Base-by-base conservation (phyloP, 2,797 vertebrate species). In the Hypotaenidia philippensis region DNA sequence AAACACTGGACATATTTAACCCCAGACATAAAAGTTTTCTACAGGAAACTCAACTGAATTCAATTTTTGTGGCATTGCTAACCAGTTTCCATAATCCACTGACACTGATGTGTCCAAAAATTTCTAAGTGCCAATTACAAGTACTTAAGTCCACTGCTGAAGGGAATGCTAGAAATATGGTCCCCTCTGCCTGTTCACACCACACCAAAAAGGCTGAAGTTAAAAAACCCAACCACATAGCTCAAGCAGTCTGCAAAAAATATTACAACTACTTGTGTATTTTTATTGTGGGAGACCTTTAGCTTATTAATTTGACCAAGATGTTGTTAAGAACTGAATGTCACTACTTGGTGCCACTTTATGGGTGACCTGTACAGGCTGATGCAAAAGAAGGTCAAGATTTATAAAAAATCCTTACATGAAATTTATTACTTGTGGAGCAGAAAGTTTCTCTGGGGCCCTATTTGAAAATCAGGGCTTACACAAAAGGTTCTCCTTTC, bases 1-100 rank as follows among this genome's bases (percentile, higher is more conserved):
- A 96, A 96, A 89, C 82, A 52, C 34, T 95, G 84, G 93, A 93
- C 59, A 71, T 76, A 87, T 89, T 94, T 97, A 96, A 96, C 65
- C 72, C 38, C 32, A 86, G 71, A 96, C 84, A 90, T 81, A 83
- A 75, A 44, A 80, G 61, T 66, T 77, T 96, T 87, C 50, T 55
- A 88, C 75, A 78, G 76, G 78, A 93, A 97, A 95, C 45, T 96
- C 72, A 86, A 32, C 2, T 57, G 61, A 94, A 81, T 79, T 92
- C 76, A 60, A 79, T 91, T 96, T 92, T 65, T 88, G 65, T 81
- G 59, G 61, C 40, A 66, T 87, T 95, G 57, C 45, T 79, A 83
- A 91, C 83, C 44, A 87, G 56, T n/a, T 94, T 44, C 41, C 89
- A 80, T 34, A 91, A 93, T 78, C 36, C 69, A 76, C 26, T 89